Evolutionary conservation across 2,888 invertebrate genomes (phyloP).

Genomic region (Scotopteryx bipunctaria): DNA sequence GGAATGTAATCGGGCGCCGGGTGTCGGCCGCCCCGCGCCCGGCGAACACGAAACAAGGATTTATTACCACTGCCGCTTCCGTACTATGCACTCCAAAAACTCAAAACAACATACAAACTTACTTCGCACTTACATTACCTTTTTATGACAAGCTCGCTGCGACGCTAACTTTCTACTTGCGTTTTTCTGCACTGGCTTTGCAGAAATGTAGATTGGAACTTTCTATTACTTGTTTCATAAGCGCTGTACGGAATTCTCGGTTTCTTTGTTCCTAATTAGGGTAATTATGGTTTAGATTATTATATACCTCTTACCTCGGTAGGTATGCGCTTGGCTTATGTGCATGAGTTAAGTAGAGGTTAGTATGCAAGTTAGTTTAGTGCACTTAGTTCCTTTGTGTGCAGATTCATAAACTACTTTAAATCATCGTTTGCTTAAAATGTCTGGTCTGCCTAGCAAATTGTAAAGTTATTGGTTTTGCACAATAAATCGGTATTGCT

Average conservation of each 20-base stretch:
- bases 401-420: neutral
- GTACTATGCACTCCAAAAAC: conserved; percentile 54
- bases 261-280: conserved; percentile 28
- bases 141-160: conserved; percentile 44
- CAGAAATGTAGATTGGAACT: conserved; percentile 35
- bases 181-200: conserved; percentile 32
- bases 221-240: conserved; percentile 32
- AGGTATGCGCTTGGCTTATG: conserved; percentile 10
- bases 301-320: conserved; percentile 5
- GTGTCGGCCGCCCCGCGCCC: conserved; percentile 42
- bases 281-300: conserved; percentile 22
- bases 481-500: conserved; percentile 35
- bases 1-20: conserved; percentile 54
- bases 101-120: conserved; percentile 49
- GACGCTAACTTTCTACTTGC: conserved; percentile 29
- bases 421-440: neutral
- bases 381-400: neutral
- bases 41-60: conserved; percentile 51
- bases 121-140: conserved; percentile 45
- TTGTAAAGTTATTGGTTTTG: conserved; percentile 27
- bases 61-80: conserved; percentile 53
- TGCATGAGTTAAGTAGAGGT: conserved; percentile 15
- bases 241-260: conserved; percentile 24
- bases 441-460: conserved; percentile 9
- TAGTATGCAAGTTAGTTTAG: neutral